A percentile compares a stretch with the other conserved stretches of the same genome.
phyloP scores from a whole-genome alignment of 2,113 vertebrate species.

The Danio rerio region GRCz12tu NC_133176.1:11499501-11500000 shows the following conservation, averaged over 20 bases:
- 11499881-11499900: background rate
- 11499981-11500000: background rate
- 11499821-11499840: background rate
- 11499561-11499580: slow-evolving; percentile 88
- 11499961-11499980: too few species aligned
- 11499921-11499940: background rate
- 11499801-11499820: background rate
- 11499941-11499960: too few species aligned
- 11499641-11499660: slow-evolving; percentile 12
- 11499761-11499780: slow-evolving; percentile 13
- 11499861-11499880: slow-evolving; percentile 11
- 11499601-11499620: slow-evolving; percentile 1
- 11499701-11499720: background rate
- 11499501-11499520: slow-evolving; percentile 81
- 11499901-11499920: background rate
- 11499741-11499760: slow-evolving; percentile 33
- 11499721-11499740: slow-evolving; percentile 34
- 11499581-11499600: slow-evolving; percentile 82
- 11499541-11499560: slow-evolving; percentile 84
- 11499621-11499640: slow-evolving; percentile 14
- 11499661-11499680: slow-evolving; percentile 1
- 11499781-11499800: slow-evolving; percentile 20
- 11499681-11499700: slow-evolving; percentile 12
- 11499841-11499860: background rate
- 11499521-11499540: slow-evolving; percentile 79